Evolutionary conservation across 1,140 invertebrate species (phyloP).

Genomic region (Apolygus lucorum): DNA sequence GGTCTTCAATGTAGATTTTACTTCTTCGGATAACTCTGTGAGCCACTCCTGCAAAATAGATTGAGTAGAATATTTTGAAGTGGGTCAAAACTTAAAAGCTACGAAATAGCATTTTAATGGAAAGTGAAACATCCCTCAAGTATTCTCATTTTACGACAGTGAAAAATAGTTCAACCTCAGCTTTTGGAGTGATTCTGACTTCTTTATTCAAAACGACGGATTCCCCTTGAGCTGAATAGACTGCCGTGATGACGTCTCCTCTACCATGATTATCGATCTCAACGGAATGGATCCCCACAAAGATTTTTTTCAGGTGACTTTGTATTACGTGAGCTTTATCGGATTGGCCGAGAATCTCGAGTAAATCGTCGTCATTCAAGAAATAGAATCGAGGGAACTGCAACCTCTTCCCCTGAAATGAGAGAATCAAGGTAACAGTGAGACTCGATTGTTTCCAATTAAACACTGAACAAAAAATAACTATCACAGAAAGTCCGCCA

Average conservation of each 20-base stretch:
- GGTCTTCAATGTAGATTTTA: conserved; percentile 65
- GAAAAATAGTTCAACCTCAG: conserved; percentile 63
- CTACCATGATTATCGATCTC: conserved; percentile 50
- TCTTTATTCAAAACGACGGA: conserved; percentile 62
- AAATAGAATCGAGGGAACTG: conserved; percentile 94
- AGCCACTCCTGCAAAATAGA: conserved; percentile 62
- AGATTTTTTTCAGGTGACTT: conserved; percentile 88
- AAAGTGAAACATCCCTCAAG: no score
- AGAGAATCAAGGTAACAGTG: neutral
- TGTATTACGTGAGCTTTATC: conserved; percentile 82
- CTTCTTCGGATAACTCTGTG: conserved; percentile 65
- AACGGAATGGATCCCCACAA: conserved; percentile 77
- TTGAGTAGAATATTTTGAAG: no score
- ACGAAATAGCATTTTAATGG: no score
- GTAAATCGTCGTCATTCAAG: conserved; percentile 89
- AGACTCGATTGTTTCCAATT: no score
- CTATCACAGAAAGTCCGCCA: no score
- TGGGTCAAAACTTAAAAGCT: no score
- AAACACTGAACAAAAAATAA: no score
- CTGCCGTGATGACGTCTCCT: conserved; percentile 51
- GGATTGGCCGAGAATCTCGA: conserved; percentile 85
- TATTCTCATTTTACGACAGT: no score
- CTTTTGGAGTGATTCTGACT: conserved; percentile 66
- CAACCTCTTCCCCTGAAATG: conserved; percentile 76
- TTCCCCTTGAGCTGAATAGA: conserved; percentile 78